These are phyloP conservation scores for Sparidentex hasta DNA, from an alignment of 2,797 vertebrate genomes.

Conservation along the genomic window DNA sequence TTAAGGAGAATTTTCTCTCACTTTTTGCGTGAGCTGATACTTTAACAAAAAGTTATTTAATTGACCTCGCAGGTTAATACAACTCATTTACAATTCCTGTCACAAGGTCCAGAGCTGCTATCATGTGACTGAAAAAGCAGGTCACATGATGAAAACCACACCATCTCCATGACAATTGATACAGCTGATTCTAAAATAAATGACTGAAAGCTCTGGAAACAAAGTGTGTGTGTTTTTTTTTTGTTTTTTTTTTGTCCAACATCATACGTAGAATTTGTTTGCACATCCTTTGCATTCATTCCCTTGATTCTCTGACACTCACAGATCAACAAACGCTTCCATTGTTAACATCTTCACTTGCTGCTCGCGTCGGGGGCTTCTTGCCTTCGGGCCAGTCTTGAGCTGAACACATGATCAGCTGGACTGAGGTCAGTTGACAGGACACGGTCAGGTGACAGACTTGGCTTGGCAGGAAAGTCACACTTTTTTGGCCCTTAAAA, in stretches of 20 bases:
- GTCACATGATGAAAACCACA: conserved; percentile 2
- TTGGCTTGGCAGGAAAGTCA: background rate
- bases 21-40: no score
- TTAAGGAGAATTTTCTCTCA: no score
- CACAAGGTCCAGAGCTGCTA: background rate
- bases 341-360: conserved; percentile 19
- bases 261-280: background rate
- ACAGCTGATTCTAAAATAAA: background rate
- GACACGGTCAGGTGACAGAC: conserved; percentile 46
- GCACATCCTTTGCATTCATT: background rate
- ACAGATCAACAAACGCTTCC: conserved; percentile 20
- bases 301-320: background rate
- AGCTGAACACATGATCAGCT: conserved; percentile 51
- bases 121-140: conserved; percentile 5
- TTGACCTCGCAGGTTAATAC: background rate
- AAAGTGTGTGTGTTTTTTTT: background rate
- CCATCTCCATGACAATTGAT: conserved; percentile 12
- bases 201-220: background rate
- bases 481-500: conserved; percentile 16
- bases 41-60: background rate
- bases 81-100: background rate
- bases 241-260: no score
- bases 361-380: conserved; percentile 12
- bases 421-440: conserved; percentile 40
- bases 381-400: background rate